A percentile compares a stretch with the other conserved stretches of the same genome.
These are phyloP conservation scores for Bradynema listronoti DNA, from an alignment of 1,140 invertebrate genomes.

Conservation along the genomic window DNA sequence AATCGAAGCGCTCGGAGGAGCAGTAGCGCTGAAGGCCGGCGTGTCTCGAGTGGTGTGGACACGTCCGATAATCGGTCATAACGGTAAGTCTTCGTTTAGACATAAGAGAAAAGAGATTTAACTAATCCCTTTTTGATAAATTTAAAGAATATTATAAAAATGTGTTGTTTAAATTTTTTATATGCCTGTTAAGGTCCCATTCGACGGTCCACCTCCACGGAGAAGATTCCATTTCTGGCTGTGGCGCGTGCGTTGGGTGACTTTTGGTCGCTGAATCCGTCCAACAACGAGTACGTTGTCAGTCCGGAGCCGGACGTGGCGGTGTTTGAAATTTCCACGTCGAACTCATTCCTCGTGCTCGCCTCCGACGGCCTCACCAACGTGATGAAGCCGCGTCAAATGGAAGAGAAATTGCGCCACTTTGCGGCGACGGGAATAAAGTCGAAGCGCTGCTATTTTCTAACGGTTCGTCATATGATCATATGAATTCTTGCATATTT, in stretches of 20 bases:
- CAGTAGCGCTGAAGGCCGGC: background rate
- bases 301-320: slow-evolving; percentile 28
- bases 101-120: too few relatives aligned
- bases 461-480: background rate
- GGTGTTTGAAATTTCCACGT: slow-evolving; percentile 2
- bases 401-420: slow-evolving; percentile 10
- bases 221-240: slow-evolving; percentile 29
- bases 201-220: slow-evolving; percentile 23
- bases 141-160: too few relatives aligned
- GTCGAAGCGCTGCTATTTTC: background rate
- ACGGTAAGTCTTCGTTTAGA: background rate
- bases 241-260: slow-evolving; percentile 29
- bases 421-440: too few relatives aligned
- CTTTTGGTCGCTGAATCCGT: slow-evolving; percentile 34
- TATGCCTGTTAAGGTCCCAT: slow-evolving; percentile 14
- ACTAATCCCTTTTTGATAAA: too few relatives aligned
- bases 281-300: slow-evolving; percentile 31
- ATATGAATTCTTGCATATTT: background rate
- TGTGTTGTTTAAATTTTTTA: background rate
- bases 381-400: slow-evolving; percentile 8
- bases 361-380: slow-evolving; percentile 28
- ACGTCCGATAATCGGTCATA: slow-evolving; percentile 27
- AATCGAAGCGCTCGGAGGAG: slow-evolving; percentile 20
- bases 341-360: slow-evolving; percentile 23
- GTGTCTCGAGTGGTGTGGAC: slow-evolving; percentile 29